Evolutionary conservation across 2,888 invertebrate species (phyloP).

Genomic region (Stegana nigrithorax): DNA sequence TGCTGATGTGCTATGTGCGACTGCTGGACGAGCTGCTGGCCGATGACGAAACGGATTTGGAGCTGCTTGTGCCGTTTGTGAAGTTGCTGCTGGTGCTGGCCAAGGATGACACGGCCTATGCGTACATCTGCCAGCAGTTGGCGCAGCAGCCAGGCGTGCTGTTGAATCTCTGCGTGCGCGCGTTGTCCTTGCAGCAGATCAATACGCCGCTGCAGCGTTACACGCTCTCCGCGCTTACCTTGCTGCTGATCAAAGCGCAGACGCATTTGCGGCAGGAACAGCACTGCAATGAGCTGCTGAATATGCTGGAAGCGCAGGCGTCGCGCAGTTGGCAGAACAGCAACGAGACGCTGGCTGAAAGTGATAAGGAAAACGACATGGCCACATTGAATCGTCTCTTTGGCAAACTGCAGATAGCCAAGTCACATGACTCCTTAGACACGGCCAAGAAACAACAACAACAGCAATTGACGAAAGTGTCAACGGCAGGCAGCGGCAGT

Average conservation of each 20-base stretch:
- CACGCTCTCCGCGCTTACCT: conserved; percentile 40
- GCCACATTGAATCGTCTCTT: not conserved
- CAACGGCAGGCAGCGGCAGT: not conserved
- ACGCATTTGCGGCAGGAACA: not conserved
- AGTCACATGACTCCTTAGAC: not conserved
- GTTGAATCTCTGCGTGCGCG: conserved; percentile 43
- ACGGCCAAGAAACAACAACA: not conserved
- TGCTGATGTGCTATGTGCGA: conserved; percentile 38
- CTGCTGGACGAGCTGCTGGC: conserved; percentile 35
- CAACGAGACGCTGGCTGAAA: not conserved
- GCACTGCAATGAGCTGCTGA: conserved; percentile 23
- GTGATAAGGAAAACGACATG: conserved; percentile 3
- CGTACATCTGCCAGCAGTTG: conserved; percentile 48
- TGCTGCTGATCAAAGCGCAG: conserved; percentile 48
- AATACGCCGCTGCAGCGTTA: conserved; percentile 44
- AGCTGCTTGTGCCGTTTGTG: conserved; percentile 33
- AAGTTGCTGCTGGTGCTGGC: conserved; percentile 54
- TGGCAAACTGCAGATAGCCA: not conserved
- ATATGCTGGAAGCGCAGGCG: conserved; percentile 29
- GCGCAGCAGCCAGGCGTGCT: conserved; percentile 32
- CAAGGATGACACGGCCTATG: conserved; percentile 49
- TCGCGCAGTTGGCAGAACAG: not conserved
- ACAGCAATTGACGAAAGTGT: not conserved
- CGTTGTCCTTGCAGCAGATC: conserved; percentile 34
- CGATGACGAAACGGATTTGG: not conserved